Conservation (phyloP, 2,888 invertebrate species). For the Antitype chi region DNA sequence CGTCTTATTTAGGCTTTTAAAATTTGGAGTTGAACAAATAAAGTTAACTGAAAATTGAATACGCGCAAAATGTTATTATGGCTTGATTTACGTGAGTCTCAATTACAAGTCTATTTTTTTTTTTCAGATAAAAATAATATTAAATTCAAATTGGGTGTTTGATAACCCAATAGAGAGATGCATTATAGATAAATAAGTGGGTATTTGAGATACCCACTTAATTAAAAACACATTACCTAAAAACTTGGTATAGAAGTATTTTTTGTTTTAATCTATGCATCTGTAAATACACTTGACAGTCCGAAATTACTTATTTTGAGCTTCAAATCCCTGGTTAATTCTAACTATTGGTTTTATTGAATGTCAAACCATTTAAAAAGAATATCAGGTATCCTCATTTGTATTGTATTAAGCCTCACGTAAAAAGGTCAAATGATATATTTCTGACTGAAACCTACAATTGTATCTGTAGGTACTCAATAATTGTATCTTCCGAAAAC, state of each 20-base stretch:
- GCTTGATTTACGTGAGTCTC: constrained; percentile 44
- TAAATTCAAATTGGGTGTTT: not conserved
- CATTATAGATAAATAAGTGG: no score
- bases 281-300: not conserved
- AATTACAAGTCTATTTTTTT: not conserved
- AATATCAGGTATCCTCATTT: not conserved
- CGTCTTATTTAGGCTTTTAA: not conserved
- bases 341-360: not conserved
- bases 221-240: constrained; percentile 8
- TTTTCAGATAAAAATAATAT: not conserved
- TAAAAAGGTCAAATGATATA: constrained; percentile 24
- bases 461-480: constrained; percentile 11
- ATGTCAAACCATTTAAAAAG: not conserved
- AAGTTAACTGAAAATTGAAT: constrained; percentile 50
- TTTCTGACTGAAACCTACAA: constrained; percentile 41
- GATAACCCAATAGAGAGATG: not conserved
- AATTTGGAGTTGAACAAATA: not conserved
- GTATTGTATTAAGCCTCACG: constrained; percentile 32
- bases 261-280: not conserved
- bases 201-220: no score
- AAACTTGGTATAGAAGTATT: not conserved
- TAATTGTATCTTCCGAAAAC: constrained; percentile 36
- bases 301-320: not conserved
- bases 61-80: constrained; percentile 26
- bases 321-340: not conserved